These are phyloP conservation scores for Trachythela sp. DNA, from an alignment of 64 coral and sea anemone species.

Conservation along the genomic window DNA sequence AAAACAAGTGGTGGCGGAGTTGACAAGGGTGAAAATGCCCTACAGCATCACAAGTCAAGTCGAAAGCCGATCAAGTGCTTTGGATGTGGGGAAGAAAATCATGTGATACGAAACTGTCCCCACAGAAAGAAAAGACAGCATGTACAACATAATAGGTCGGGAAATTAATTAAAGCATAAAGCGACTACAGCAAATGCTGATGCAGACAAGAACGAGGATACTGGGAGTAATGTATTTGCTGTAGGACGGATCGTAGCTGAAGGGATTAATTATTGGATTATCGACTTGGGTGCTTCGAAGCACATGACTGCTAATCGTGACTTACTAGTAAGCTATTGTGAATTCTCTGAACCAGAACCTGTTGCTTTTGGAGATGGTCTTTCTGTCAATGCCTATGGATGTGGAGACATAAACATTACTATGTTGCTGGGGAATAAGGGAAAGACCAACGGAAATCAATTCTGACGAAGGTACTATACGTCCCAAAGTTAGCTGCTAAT, in stretches of 20 bases:
- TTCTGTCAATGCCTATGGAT: not conserved
- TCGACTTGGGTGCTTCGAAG: not conserved
- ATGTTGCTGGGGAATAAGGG: not conserved
- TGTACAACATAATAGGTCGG: not conserved
- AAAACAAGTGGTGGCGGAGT: not conserved
- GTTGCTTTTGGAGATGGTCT: conserved; percentile 1
- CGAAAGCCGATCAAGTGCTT: not conserved
- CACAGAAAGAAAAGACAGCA: not conserved
- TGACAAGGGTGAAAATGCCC: not conserved
- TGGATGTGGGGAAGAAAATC: conserved; percentile 22
- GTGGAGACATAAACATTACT: not conserved
- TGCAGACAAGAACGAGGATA: not conserved
- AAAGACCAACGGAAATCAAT: conserved; percentile 1
- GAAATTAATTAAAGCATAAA: not conserved
- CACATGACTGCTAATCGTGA: conserved; percentile 17
- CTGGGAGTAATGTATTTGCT: not conserved
- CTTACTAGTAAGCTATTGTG: not conserved
- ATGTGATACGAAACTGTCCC: conserved; percentile 9
- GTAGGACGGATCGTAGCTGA: not conserved
- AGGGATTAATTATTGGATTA: not conserved
- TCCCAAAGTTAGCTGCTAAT: not conserved
- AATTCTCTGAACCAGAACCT: not conserved
- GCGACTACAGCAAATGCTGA: not conserved
- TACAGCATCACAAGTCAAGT: not conserved
- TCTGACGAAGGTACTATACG: not conserved